Evolutionary conservation across 2,113 vertebrate species (phyloP).

Genomic region (Apistogramma diplotaenia): DNA sequence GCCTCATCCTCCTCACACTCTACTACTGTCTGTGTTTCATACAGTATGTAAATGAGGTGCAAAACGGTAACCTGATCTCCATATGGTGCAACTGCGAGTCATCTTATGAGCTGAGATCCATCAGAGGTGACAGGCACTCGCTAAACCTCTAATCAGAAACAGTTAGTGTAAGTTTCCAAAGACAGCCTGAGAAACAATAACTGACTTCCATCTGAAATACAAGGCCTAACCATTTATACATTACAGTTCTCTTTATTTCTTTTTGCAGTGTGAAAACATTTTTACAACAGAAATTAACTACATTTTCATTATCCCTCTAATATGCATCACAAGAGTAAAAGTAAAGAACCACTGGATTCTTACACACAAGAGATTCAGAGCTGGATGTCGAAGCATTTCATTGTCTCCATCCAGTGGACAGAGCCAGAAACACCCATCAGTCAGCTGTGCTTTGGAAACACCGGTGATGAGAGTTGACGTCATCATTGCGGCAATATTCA

Average conservation of each 20-base stretch:
- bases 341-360: neutral
- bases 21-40: neutral
- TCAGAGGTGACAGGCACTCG: neutral
- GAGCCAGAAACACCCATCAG: neutral
- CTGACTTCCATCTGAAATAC: neutral
- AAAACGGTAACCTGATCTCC: slow-evolving; percentile 23
- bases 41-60: slow-evolving; percentile 36
- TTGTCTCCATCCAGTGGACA: slow-evolving; percentile 45
- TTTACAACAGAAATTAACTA: neutral
- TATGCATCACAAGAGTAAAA: neutral
- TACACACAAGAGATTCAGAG: neutral
- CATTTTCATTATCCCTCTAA: neutral
- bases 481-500: neutral
- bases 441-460: neutral
- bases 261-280: neutral
- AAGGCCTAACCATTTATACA: neutral
- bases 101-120: neutral
- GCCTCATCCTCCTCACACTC: neutral
- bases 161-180: neutral
- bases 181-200: neutral
- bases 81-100: slow-evolving; percentile 28
- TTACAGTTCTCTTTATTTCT: neutral
- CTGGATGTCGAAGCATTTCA: neutral
- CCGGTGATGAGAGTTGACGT: neutral
- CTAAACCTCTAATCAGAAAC: neutral